phyloP scores from a whole-genome alignment of 2,888 invertebrate species.

The Tuta absoluta region DNA sequence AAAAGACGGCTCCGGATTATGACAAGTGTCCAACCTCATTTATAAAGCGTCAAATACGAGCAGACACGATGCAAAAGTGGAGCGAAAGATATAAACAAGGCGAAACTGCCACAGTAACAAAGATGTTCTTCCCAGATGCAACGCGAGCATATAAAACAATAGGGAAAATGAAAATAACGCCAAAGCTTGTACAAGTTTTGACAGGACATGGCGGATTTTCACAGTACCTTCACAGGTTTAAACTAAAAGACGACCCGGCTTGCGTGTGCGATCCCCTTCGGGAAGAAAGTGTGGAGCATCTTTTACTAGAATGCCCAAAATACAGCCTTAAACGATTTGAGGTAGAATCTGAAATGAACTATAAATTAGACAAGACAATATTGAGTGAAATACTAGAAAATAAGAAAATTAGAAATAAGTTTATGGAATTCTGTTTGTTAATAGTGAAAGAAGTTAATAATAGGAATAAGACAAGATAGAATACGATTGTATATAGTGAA shows the following conservation, averaged over 20 bases:
- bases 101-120: neutral
- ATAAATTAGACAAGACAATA: neutral
- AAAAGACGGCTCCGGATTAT: constrained; percentile 20
- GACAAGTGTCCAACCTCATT: constrained; percentile 23
- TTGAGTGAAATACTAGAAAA: neutral
- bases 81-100: constrained; percentile 10
- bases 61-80: constrained; percentile 14
- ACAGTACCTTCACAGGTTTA: constrained; percentile 14
- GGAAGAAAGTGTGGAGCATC: constrained; percentile 9
- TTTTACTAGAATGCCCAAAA: constrained; percentile 9
- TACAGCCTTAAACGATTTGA: neutral
- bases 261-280: constrained; percentile 5
- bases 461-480: neutral
- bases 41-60: constrained; percentile 19
- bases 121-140: constrained; percentile 23
- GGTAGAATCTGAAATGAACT: neutral
- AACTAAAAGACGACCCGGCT: neutral
- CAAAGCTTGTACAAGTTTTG: neutral
- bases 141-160: constrained; percentile 2
- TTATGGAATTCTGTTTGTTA: neutral
- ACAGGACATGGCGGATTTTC: constrained; percentile 18
- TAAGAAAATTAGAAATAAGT: neutral
- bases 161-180: neutral
- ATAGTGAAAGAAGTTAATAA: neutral
- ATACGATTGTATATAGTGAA: neutral